phyloP scores from a whole-genome alignment of 2,113 vertebrate genomes.

The Calyptommatus sinebrachiatus region DNA sequence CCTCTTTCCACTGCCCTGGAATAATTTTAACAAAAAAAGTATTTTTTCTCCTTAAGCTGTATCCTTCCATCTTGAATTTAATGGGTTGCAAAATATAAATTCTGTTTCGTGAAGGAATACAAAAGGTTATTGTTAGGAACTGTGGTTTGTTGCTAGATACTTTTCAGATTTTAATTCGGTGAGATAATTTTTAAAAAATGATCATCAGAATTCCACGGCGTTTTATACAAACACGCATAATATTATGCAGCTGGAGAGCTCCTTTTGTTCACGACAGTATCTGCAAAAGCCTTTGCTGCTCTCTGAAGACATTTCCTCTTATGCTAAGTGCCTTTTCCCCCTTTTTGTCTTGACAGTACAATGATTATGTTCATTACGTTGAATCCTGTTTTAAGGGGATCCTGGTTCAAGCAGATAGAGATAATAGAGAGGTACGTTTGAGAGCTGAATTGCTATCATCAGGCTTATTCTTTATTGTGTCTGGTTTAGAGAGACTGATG shows the following conservation, averaged over 20 bases:
- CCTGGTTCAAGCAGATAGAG: conserved; percentile 91
- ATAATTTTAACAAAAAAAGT: no score
- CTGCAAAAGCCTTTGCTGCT: neutral
- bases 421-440: conserved; percentile 90
- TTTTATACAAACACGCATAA: neutral
- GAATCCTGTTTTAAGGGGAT: conserved; percentile 95
- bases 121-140: no score
- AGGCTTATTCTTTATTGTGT: neutral
- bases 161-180: neutral
- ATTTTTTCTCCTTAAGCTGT: no score
- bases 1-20: no score
- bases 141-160: no score
- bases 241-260: neutral
- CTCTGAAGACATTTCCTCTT: neutral
- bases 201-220: no score
- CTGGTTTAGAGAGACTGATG: accelerated
- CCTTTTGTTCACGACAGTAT: neutral
- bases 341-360: conserved; percentile 78
- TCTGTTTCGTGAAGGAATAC: no score
- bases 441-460: neutral
- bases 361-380: conserved; percentile 89
- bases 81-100: no score
- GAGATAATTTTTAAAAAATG: no score
- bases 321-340: neutral
- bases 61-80: no score